These are phyloP conservation scores for Brachyrhaphis roseni DNA, from an alignment of 2,797 vertebrate species.

Conservation along the genomic window DNA sequence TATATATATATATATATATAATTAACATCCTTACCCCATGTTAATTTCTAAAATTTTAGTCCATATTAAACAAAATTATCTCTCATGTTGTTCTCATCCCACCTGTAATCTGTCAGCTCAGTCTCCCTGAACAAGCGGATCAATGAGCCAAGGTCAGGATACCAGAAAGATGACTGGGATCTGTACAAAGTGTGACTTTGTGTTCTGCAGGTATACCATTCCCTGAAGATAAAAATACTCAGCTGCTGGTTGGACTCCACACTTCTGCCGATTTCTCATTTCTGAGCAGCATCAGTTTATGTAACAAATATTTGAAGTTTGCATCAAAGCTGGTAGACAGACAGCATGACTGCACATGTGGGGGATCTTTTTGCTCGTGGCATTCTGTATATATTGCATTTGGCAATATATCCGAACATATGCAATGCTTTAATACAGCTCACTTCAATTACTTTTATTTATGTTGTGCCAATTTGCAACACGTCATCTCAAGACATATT, in stretches of 20 bases:
- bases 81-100: not conserved
- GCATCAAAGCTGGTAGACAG: slow-evolving; percentile 6
- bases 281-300: not conserved
- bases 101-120: slow-evolving; percentile 27
- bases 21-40: not conserved
- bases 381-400: slow-evolving; percentile 1
- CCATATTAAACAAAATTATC: not conserved
- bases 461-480: not conserved
- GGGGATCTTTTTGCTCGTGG: not conserved
- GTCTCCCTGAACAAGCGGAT: slow-evolving; percentile 67
- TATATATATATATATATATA: not conserved
- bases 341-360: not conserved
- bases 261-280: not conserved
- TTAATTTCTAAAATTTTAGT: not conserved
- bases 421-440: not conserved
- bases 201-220: slow-evolving; percentile 43
- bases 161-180: slow-evolving; percentile 36
- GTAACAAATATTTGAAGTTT: not conserved
- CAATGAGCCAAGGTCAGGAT: slow-evolving; percentile 69
- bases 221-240: slow-evolving; percentile 46
- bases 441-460: not conserved
- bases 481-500: not conserved
- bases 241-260: slow-evolving; percentile 12
- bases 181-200: slow-evolving; percentile 61
- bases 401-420: slow-evolving; percentile 1